A percentile compares a stretch with the other conserved stretches of the same genome.
Conservation (phyloP, 2,797 vertebrate species). For the Peromyscus eremicus region DNA sequence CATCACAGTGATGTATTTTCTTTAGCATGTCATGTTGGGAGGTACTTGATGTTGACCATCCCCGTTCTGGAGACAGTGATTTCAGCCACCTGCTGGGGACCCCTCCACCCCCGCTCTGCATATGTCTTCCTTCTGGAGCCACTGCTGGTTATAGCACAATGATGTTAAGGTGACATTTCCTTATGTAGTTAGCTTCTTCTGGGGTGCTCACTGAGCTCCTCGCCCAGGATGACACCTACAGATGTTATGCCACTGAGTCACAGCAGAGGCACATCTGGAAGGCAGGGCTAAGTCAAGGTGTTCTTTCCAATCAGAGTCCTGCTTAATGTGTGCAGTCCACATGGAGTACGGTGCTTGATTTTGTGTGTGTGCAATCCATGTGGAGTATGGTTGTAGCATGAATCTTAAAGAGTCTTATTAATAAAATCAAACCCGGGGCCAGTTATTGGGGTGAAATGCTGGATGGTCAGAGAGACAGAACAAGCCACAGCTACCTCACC, state of each 20-base stretch:
- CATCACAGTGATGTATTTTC: neutral
- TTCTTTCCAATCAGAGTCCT: neutral
- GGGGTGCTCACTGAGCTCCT: neutral
- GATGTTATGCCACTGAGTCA: fast-evolving
- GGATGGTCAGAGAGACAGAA: no score
- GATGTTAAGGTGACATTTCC: neutral
- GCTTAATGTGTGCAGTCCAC: neutral
- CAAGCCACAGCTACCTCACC: no score
- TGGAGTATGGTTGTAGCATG: no score
- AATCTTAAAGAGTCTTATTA: no score
- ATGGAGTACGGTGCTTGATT: no score
- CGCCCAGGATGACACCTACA: fast-evolving
- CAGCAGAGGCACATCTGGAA: neutral
- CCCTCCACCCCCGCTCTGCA: neutral
- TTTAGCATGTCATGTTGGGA: neutral
- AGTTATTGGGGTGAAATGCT: no score
- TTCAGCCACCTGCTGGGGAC: neutral
- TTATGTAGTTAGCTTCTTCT: neutral
- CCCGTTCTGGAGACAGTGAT: neutral
- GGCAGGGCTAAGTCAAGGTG: neutral
- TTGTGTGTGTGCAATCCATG: no score
- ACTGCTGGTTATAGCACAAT: neutral
- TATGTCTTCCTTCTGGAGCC: neutral
- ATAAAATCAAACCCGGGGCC: no score
- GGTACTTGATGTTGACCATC: fast-evolving